Percentiles rank a stretch among this genome's conserved stretches.
These are phyloP conservation scores for Gonatopus flavifemur DNA, from an alignment of 1,140 invertebrate species.

Conservation along the genomic window DNA sequence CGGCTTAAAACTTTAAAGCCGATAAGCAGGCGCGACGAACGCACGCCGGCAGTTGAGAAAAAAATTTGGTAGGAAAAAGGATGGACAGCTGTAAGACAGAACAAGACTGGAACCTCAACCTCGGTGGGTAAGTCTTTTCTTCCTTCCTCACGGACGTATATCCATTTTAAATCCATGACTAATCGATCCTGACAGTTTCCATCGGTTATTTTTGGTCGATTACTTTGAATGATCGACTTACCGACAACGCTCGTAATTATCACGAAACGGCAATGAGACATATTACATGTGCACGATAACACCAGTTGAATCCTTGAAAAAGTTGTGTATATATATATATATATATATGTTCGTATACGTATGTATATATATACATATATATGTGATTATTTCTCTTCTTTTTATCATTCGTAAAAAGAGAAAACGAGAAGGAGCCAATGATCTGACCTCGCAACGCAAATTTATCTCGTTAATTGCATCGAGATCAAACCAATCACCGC, in stretches of 20 bases:
- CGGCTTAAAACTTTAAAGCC: conserved; percentile 24
- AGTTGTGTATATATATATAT: too few relatives aligned
- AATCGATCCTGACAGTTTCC: conserved; percentile 21
- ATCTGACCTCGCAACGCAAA: conserved; percentile 16
- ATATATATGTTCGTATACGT: too few relatives aligned
- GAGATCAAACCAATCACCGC: conserved; percentile 23
- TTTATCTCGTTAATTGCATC: conserved; percentile 32
- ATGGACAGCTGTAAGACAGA: too few relatives aligned
- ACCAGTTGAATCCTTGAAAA: too few relatives aligned
- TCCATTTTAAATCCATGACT: conserved; percentile 23
- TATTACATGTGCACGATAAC: too few relatives aligned
- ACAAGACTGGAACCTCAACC: too few relatives aligned
- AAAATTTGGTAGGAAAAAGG: too few relatives aligned
- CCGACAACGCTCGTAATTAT: conserved; percentile 24
- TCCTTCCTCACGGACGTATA: conserved; percentile 1
- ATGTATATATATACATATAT: too few relatives aligned
- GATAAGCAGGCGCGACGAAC: conserved; percentile 36
- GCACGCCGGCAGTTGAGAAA: too few relatives aligned
- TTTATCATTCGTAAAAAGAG: too few relatives aligned
- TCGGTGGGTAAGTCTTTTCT: too few relatives aligned
- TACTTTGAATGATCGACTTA: conserved; percentile 21
- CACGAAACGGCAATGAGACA: conserved; percentile 4
- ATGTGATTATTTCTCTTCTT: too few relatives aligned
- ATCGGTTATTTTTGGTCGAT: conserved; percentile 25
- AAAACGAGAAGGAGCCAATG: background rate